Conservation (phyloP, 1,140 invertebrate genomes). For the Apocrypta bakeri region DNA sequence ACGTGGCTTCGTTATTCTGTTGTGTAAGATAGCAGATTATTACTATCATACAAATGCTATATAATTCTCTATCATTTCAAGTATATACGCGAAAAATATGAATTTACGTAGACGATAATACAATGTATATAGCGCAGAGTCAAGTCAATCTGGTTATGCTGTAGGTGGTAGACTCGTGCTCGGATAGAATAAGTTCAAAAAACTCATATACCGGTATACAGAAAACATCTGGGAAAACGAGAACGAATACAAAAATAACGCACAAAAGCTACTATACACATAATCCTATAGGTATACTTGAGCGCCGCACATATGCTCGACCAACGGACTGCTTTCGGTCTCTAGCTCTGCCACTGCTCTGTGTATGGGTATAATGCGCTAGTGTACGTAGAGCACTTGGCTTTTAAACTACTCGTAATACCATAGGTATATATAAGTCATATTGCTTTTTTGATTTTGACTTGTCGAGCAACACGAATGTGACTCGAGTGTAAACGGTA, state of each 20-base stretch:
- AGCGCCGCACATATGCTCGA: slow-evolving; percentile 1
- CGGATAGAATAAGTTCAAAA: background rate
- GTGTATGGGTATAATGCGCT: no score
- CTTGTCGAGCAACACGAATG: background rate
- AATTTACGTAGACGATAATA: no score
- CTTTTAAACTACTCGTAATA: no score
- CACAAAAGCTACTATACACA: background rate
- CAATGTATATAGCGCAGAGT: background rate
- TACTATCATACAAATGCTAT: no score
- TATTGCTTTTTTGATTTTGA: background rate
- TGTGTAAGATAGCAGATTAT: no score
- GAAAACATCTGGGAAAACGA: background rate
- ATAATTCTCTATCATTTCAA: no score
- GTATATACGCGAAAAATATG: no score
- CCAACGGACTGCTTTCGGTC: slow-evolving; percentile 6
- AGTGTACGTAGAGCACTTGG: background rate
- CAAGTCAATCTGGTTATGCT: background rate
- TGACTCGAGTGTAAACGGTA: background rate
- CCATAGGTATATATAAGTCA: no score
- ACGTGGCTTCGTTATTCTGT: no score
- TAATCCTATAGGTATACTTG: background rate
- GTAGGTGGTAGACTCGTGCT: no score
- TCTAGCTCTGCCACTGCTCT: background rate
- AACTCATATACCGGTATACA: no score
- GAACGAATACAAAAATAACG: background rate